Evolutionary conservation across 35 echinoderm and acorn worm genomes (phyloP).

Genomic region (Nesometra sesokonis): DNA sequence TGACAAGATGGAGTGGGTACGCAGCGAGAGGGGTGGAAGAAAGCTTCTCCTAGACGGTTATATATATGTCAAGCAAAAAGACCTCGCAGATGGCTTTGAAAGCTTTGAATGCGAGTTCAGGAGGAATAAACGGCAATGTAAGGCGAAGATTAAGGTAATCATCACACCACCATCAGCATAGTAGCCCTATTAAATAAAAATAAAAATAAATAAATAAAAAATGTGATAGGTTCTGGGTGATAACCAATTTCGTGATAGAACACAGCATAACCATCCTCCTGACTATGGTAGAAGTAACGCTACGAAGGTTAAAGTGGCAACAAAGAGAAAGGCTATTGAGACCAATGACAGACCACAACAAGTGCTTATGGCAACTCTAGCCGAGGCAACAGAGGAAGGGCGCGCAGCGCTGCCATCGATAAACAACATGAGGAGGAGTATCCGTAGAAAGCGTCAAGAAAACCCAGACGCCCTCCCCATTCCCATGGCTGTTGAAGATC

Average conservation of each 20-base stretch:
- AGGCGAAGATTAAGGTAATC: constrained; percentile 5
- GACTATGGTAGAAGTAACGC: constrained; percentile 10
- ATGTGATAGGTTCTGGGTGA: constrained; percentile 4
- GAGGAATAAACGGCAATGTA: constrained; percentile 1
- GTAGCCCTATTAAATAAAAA: too few species aligned
- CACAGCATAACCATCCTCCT: constrained; percentile 12
- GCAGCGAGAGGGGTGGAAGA: neutral
- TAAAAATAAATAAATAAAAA: too few species aligned
- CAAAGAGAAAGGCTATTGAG: constrained; percentile 6
- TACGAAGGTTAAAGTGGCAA: neutral
- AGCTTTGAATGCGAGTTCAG: constrained; percentile 12
- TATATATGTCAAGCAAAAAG: constrained; percentile 6
- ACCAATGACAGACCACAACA: constrained; percentile 23
- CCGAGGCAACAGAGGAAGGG: constrained; percentile 3
- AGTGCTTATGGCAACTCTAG: constrained; percentile 1
- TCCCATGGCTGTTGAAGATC: constrained; percentile 9
- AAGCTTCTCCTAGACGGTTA: constrained; percentile 16
- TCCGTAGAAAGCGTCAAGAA: neutral
- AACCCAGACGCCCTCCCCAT: too few species aligned
- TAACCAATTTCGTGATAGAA: neutral
- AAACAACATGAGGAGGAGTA: constrained; percentile 16
- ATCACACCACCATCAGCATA: too few species aligned
- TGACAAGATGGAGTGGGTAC: neutral
- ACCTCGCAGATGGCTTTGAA: constrained; percentile 17
- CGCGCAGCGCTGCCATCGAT: neutral